Evolutionary conservation across 2,888 invertebrate species (phyloP).

Genomic region (Aproaerema taeniolella): DNA sequence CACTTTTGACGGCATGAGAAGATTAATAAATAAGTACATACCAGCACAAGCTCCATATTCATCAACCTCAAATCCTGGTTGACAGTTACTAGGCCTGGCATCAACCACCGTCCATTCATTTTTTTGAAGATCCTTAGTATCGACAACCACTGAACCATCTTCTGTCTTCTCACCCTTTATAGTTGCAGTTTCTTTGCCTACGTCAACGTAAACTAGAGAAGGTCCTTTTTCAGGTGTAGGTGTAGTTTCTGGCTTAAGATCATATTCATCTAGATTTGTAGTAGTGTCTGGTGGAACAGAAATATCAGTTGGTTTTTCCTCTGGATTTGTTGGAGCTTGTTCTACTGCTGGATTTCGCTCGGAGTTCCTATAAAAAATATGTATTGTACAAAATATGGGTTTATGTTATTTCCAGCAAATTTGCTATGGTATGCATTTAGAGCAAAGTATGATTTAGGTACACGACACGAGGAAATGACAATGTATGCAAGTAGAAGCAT

Average conservation of each 20-base stretch:
- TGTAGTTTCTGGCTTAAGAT: slow-evolving; percentile 25
- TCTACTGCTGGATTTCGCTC: no score
- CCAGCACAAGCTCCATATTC: slow-evolving; percentile 77
- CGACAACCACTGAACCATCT: slow-evolving; percentile 43
- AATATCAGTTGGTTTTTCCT: no score
- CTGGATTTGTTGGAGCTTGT: no score
- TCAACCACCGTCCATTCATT: slow-evolving; percentile 49
- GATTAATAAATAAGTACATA: slow-evolving; percentile 44
- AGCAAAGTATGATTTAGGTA: no score
- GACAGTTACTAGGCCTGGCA: slow-evolving; percentile 46
- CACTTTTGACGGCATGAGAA: no score
- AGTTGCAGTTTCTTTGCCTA: slow-evolving; percentile 37
- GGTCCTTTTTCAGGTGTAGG: no score
- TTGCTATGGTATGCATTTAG: no score
- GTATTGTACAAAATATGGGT: no score
- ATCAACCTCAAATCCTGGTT: slow-evolving; percentile 72
- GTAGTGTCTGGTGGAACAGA: slow-evolving; percentile 23
- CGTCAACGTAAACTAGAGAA: slow-evolving; percentile 33
- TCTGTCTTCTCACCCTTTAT: slow-evolving; percentile 32
- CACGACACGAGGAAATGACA: no score
- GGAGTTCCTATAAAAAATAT: no score
- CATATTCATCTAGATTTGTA: not conserved
- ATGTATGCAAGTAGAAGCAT: no score
- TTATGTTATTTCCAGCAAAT: no score
- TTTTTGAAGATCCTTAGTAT: slow-evolving; percentile 44